Evolutionary conservation across 2,797 vertebrate genomes (phyloP).

Genomic region (Siniperca undulata): DNA sequence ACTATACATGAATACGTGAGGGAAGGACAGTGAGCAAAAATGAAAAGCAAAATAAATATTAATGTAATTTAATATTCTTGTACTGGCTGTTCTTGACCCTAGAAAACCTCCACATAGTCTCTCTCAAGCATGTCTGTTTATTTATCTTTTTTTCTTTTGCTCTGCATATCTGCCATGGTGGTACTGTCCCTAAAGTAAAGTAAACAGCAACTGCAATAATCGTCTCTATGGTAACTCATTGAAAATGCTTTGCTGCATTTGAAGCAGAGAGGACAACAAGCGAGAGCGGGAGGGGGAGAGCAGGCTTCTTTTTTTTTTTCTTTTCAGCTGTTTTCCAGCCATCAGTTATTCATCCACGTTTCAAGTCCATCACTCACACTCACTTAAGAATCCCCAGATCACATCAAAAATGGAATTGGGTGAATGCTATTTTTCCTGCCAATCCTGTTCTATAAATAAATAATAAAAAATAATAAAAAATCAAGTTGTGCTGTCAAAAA

Average conservation of each 20-base stretch:
- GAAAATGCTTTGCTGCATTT: constrained; percentile 69
- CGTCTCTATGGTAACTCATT: constrained; percentile 73
- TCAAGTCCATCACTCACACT: constrained; percentile 72
- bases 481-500: constrained; percentile 50
- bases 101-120: constrained; percentile 12
- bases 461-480: constrained; percentile 3
- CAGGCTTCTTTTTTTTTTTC: constrained; percentile 66
- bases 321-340: constrained; percentile 71
- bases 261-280: constrained; percentile 65
- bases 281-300: constrained; percentile 15
- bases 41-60: constrained; percentile 46
- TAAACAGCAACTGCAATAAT: constrained; percentile 71
- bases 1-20: constrained; percentile 39
- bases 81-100: constrained; percentile 16
- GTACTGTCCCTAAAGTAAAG: constrained; percentile 59
- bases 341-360: constrained; percentile 75
- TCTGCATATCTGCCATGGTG: constrained; percentile 58
- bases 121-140: constrained; percentile 41
- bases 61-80: constrained; percentile 30
- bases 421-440: constrained; percentile 51
- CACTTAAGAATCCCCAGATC: constrained; percentile 67
- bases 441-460: constrained; percentile 42
- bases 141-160: constrained; percentile 43
- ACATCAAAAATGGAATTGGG: constrained; percentile 66
- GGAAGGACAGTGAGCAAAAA: constrained; percentile 23